phyloP scores from a whole-genome alignment of 64 coral and sea anemone species.

The Stichodactyla helianthus region DNA sequence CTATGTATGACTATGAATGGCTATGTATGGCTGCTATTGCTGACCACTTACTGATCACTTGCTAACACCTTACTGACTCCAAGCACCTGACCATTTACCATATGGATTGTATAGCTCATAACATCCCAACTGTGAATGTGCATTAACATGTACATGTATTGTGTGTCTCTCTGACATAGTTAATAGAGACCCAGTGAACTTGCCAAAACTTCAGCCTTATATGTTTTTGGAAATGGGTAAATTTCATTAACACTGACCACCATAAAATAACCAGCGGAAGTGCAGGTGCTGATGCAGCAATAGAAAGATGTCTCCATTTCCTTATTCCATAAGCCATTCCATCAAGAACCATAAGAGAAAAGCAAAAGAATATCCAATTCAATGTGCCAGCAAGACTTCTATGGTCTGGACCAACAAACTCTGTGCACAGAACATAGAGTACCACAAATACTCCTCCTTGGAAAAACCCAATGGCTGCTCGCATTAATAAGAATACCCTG shows the following conservation, averaged over 20 bases:
- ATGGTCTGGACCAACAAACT: slow-evolving; percentile 88
- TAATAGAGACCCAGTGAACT: no score
- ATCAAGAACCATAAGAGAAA: slow-evolving; percentile 66
- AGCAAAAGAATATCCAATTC: slow-evolving; percentile 67
- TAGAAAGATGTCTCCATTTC: slow-evolving; percentile 72
- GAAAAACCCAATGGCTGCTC: slow-evolving; percentile 75
- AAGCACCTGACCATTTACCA: no score
- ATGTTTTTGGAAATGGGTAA: not conserved
- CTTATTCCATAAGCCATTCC: slow-evolving; percentile 78
- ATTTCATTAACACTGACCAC: slow-evolving; percentile 49
- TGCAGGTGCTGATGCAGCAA: slow-evolving; percentile 68
- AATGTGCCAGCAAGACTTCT: slow-evolving; percentile 70
- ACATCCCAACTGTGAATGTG: no score
- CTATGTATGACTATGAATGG: no score
- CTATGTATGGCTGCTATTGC: no score
- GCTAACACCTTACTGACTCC: no score
- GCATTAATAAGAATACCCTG: slow-evolving; percentile 70
- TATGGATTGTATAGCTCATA: no score
- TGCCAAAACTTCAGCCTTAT: no score
- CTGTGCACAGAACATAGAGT: slow-evolving; percentile 72
- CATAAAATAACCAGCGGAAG: slow-evolving; percentile 70
- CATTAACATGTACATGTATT: no score
- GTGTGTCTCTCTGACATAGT: no score
- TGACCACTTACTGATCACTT: no score
- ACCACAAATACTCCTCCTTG: slow-evolving; percentile 75